A percentile compares a stretch with the other conserved stretches of the same genome.
Conservation (phyloP, 1,140 invertebrate species). For the Brachionus paranguensis region DNA sequence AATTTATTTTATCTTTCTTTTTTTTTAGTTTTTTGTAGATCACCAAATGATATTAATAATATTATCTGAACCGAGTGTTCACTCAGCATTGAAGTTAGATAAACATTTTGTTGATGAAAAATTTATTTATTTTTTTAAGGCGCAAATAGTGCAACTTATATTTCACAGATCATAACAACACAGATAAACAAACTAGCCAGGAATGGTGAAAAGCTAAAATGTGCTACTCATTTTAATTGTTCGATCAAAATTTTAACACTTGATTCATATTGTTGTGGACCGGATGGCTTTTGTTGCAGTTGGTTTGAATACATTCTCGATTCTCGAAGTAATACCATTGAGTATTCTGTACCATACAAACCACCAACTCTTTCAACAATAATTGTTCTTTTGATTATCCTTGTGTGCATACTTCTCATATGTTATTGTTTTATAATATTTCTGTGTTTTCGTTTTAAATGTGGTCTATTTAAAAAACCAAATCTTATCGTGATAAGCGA, state of each 20-base stretch:
- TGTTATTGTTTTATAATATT: conserved; percentile 7
- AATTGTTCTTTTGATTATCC: background rate
- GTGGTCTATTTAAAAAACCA: conserved; percentile 10
- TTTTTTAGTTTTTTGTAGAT: no score
- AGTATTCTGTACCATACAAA: background rate
- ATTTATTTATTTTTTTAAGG: background rate
- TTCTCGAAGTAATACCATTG: background rate
- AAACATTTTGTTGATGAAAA: no score
- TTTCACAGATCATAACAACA: background rate
- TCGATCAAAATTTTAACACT: background rate
- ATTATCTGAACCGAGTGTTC: no score
- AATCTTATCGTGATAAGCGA: conserved; percentile 4
- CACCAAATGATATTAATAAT: no score
- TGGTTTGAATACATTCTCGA: background rate
- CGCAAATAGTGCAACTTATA: background rate
- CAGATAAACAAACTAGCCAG: background rate
- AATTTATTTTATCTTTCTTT: no score
- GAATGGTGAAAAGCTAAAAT: background rate
- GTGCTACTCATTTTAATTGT: conserved; percentile 14
- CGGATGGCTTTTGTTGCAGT: background rate
- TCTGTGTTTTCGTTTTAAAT: conserved; percentile 28
- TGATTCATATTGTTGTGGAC: conserved; percentile 2
- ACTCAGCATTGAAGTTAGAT: no score
- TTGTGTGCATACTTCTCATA: background rate
- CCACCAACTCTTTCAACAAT: background rate